Percentiles rank a stretch among this genome's conserved stretches.
Conservation (phyloP, 2,888 invertebrate genomes). For the Ectobius pallidus region DNA sequence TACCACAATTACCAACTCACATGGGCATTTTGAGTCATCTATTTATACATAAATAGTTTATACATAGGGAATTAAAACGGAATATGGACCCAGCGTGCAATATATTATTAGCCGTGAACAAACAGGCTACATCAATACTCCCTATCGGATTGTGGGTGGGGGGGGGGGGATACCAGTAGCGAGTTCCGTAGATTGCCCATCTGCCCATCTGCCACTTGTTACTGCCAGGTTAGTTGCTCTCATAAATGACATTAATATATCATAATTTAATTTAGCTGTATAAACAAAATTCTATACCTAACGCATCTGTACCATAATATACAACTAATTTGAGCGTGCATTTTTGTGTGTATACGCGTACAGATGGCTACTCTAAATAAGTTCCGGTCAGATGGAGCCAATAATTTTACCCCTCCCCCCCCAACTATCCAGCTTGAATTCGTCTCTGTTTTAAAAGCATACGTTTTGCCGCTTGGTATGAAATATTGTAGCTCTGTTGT, state of each 20-base stretch:
- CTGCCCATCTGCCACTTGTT: conserved; percentile 31
- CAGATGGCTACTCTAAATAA: conserved; percentile 29
- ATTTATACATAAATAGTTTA: conserved; percentile 31
- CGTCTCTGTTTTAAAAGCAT: not conserved
- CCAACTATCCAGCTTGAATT: not conserved
- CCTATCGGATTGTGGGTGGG: conserved; percentile 23
- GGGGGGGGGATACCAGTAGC: not conserved
- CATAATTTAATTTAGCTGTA: conserved; percentile 32
- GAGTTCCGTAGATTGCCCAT: conserved; percentile 29
- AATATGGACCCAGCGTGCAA: conserved; percentile 30
- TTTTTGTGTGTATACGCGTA: conserved; percentile 6
- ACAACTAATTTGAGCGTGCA: conserved; percentile 30
- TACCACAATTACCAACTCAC: conserved; percentile 20
- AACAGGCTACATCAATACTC: conserved; percentile 29
- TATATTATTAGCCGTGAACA: conserved; percentile 29
- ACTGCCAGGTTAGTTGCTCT: conserved; percentile 29
- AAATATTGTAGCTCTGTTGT: too few species aligned
- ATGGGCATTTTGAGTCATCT: conserved; percentile 31
- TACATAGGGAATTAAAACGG: conserved; percentile 32
- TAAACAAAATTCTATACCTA: conserved; percentile 29
- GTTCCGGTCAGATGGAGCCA: conserved; percentile 31
- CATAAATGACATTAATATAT: conserved; percentile 32
- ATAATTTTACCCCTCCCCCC: conserved; percentile 18
- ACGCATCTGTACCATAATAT: conserved; percentile 31
- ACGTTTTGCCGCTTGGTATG: too few species aligned